phyloP scores from a whole-genome alignment of 1,140 invertebrate species.

The Nasonia vitripennis region DNA sequence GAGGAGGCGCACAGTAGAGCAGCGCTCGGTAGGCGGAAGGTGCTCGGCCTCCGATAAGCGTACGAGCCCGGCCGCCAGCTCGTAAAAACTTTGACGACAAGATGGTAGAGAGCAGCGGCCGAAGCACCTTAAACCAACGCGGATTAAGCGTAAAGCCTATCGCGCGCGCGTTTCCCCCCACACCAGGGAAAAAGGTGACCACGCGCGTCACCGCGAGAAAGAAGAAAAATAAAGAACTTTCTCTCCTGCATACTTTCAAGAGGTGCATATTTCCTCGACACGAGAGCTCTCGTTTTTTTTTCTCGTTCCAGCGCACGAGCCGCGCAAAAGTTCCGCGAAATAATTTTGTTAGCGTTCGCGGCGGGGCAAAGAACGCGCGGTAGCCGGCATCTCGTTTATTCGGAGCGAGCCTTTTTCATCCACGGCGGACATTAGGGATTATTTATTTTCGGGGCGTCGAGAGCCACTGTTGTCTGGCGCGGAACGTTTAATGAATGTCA shows the following conservation, averaged over 20 bases:
- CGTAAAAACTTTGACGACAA: constrained; percentile 49
- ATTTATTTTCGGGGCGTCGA: constrained; percentile 23
- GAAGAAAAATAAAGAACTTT: neutral
- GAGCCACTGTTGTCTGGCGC: neutral
- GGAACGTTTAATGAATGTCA: constrained; percentile 31
- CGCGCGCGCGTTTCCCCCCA: neutral
- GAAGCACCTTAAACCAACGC: neutral
- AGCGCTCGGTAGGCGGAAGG: neutral
- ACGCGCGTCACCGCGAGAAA: neutral
- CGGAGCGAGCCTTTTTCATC: neutral
- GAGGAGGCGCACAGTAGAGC: constrained; percentile 18
- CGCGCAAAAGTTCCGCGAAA: constrained; percentile 17
- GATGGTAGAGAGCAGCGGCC: neutral
- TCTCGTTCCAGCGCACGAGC: neutral
- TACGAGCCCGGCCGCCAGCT: neutral
- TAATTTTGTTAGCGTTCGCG: constrained; percentile 9
- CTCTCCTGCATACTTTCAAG: neutral
- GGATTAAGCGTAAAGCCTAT: constrained; percentile 27
- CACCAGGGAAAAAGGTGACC: neutral
- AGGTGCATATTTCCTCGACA: neutral
- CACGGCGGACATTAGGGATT: constrained; percentile 20
- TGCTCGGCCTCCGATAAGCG: constrained; percentile 26
- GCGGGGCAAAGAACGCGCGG: neutral
- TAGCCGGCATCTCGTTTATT: neutral
- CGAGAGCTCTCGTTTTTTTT: neutral